Evolutionary conservation across 1,140 invertebrate species (phyloP).

Genomic region (Solenopsis invicta): DNA sequence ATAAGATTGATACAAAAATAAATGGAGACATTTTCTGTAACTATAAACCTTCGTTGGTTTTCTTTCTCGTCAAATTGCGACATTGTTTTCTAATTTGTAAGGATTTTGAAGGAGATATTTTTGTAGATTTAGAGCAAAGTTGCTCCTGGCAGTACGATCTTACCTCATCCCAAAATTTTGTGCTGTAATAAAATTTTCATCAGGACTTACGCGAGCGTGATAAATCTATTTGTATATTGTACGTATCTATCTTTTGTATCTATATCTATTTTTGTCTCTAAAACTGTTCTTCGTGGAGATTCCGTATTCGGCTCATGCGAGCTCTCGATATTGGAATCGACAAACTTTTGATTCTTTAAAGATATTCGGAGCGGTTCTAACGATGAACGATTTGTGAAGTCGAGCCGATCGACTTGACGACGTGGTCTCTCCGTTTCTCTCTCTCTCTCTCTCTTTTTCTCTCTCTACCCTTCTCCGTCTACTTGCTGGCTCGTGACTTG

Average conservation of each 20-base stretch:
- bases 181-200: constrained; percentile 6
- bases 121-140: background rate
- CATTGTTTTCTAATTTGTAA: background rate
- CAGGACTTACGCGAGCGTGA: background rate
- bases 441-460: constrained; percentile 31
- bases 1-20: background rate
- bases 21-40: background rate
- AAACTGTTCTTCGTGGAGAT: background rate
- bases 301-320: background rate
- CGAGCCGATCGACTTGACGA: constrained; percentile 13
- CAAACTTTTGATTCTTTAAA: background rate
- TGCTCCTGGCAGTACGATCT: background rate
- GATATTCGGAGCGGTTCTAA: background rate
- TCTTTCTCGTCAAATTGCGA: background rate
- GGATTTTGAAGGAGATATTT: background rate
- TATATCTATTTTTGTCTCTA: background rate
- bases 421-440: background rate
- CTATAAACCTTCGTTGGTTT: background rate
- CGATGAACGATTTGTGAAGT: constrained; percentile 28
- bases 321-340: constrained; percentile 23
- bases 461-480: background rate
- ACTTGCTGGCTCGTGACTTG: constrained; percentile 3
- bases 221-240: background rate
- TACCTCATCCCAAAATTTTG: constrained; percentile 3
- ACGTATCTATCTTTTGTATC: background rate